Base-by-base conservation (phyloP, 2,888 invertebrate genomes). In the Ectobius pallidus region DNA sequence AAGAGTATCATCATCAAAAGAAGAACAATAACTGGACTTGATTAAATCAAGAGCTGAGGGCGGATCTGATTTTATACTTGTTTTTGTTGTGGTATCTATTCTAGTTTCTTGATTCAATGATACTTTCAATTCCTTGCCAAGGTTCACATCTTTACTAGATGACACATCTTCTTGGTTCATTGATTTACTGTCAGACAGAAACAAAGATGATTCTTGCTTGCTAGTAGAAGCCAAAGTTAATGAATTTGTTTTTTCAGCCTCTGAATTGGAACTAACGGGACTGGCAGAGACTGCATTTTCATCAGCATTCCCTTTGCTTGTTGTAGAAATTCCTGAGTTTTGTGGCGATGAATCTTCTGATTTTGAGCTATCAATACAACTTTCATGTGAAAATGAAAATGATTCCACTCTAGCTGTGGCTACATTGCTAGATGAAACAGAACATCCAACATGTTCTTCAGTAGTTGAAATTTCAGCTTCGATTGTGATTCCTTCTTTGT, bases 11-110 rank as follows among this genome's bases (percentile, higher is more conserved):
- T 65, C 65, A 65, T 65, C 65, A 65, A 65, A 65, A 58, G 58
- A 25, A 30, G 58, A 58, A 22, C 25, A 52, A 25, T 65, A 65
- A 46, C 25, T 65, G 16, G 65, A 65, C n/a, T 65, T 65, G 27
- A 65, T 65, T 46, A 65, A 65, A 46, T 65, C 65, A 6, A 65
- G 46, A n/a, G 65, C 65, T 44, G 65, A 65, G n/a, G 25, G 42
- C 18, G 25, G 22, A 14, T 42, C 22, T 42, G 63, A 42, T 3
- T 18, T 20, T 16, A 20, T 42, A n/a, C 20, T 22, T n/a, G 22
- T 32, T 14, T 63, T 63, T 22, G 42, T 42, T 25, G 63, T 63
- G 6, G 63, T 63, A 20, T 63, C 42, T 16, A 63, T 22, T 34
- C 42, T 42, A 63, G 22, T 63, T 16, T 63, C 63, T 22, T 63